These are phyloP conservation scores for Mythimna ferrago DNA, from an alignment of 2,888 invertebrate species.

Conservation along the genomic window DNA sequence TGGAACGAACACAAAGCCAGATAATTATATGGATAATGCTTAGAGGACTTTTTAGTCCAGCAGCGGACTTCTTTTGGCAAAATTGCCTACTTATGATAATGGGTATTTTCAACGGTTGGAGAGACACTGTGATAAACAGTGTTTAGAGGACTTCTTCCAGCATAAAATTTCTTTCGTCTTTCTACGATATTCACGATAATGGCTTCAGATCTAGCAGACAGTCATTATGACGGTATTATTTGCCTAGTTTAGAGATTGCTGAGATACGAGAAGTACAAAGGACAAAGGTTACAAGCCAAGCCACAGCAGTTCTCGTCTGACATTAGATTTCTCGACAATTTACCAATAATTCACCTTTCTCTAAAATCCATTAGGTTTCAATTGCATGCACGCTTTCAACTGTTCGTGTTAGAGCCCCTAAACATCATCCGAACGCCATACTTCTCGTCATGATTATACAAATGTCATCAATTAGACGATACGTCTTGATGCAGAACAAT, in stretches of 20 bases:
- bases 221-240: neutral
- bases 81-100: neutral
- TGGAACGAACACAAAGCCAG: too few species aligned
- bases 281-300: conserved; percentile 8
- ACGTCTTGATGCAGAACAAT: conserved; percentile 47
- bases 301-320: neutral
- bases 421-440: neutral
- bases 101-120: neutral
- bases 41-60: too few species aligned
- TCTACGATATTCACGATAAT: neutral
- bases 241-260: neutral
- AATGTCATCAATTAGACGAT: conserved; percentile 47
- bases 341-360: conserved; percentile 16
- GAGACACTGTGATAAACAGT: neutral
- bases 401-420: neutral
- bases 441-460: conserved; percentile 34
- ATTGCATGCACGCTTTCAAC: neutral
- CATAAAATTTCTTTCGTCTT: neutral
- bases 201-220: too few species aligned
- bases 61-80: too few species aligned
- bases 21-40: too few species aligned
- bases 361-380: conserved; percentile 8
- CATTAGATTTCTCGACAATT: conserved; percentile 16
- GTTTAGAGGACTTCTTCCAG: neutral
- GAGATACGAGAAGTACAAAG: neutral